Evolutionary conservation across 2,888 invertebrate species (phyloP).

Genomic region (Dusona sp.): DNA sequence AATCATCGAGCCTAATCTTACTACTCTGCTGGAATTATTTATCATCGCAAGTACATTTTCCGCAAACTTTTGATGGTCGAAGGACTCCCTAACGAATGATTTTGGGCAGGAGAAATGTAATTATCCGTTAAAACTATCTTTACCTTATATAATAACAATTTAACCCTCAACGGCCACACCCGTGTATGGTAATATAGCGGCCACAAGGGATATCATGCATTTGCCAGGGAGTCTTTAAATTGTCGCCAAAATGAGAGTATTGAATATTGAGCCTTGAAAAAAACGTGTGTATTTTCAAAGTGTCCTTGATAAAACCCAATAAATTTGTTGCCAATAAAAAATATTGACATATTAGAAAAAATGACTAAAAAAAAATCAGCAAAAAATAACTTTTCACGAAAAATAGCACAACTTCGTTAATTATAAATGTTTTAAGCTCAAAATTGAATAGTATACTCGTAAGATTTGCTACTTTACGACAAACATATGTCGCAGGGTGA

Average conservation of each 20-base stretch:
- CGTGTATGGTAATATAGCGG: no score
- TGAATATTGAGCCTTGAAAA: not conserved
- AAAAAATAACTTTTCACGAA: no score
- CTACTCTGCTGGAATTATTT: not conserved
- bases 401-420: no score
- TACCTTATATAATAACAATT: no score
- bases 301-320: not conserved
- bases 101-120: not conserved
- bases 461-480: no score
- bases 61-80: not conserved
- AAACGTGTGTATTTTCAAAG: not conserved
- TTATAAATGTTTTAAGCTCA: no score
- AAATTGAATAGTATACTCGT: no score
- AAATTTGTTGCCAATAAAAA: not conserved
- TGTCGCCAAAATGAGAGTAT: not conserved
- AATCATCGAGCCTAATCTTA: not conserved
- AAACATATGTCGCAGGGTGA: no score
- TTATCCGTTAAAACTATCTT: not conserved
- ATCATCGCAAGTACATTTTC: not conserved
- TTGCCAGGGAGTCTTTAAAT: not conserved
- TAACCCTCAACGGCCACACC: no score
- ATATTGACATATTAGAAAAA: no score
- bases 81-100: not conserved
- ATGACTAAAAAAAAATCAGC: no score
- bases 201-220: not conserved